A percentile compares a stretch with the other conserved stretches of the same genome.
Conservation (phyloP, 1,140 invertebrate species). For the Drosophila sulfurigaster region DNA sequence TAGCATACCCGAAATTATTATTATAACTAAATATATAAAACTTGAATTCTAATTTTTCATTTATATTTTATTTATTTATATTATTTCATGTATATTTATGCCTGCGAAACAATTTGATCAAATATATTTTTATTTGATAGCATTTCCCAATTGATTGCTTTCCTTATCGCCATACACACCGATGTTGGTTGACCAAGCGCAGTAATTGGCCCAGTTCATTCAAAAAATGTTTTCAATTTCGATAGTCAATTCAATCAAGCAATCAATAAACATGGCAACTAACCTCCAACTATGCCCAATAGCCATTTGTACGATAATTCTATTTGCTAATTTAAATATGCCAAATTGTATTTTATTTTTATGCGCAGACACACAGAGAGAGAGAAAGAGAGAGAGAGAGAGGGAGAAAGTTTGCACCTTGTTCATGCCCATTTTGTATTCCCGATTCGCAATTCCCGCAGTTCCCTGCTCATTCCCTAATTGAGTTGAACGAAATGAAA, state of each 20-base stretch:
- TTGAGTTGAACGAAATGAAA: conserved; percentile 73
- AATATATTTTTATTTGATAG: not conserved
- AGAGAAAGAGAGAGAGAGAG: not conserved
- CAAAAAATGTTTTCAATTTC: conserved; percentile 42
- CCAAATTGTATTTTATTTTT: conserved; percentile 75
- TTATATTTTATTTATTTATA: no score
- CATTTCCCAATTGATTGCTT: not conserved
- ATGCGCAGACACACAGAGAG: not conserved
- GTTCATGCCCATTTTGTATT: conserved; percentile 4
- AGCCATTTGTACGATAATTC: conserved; percentile 66
- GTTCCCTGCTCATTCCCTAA: conserved; percentile 40
- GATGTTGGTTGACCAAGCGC: not conserved
- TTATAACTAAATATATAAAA: no score
- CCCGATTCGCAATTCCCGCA: conserved; percentile 5
- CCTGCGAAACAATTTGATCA: not conserved
- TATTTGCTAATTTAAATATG: conserved; percentile 83
- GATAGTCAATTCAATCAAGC: conserved; percentile 72
- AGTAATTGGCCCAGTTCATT: conserved; percentile 11
- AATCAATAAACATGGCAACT: conserved; percentile 81
- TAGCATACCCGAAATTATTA: no score
- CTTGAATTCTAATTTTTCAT: no score
- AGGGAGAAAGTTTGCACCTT: not conserved
- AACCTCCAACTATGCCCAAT: conserved; percentile 58
- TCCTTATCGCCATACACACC: not conserved
- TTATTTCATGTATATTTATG: no score